Base-by-base conservation (phyloP, 1,140 invertebrate genomes). In the Bombus confusus region DNA sequence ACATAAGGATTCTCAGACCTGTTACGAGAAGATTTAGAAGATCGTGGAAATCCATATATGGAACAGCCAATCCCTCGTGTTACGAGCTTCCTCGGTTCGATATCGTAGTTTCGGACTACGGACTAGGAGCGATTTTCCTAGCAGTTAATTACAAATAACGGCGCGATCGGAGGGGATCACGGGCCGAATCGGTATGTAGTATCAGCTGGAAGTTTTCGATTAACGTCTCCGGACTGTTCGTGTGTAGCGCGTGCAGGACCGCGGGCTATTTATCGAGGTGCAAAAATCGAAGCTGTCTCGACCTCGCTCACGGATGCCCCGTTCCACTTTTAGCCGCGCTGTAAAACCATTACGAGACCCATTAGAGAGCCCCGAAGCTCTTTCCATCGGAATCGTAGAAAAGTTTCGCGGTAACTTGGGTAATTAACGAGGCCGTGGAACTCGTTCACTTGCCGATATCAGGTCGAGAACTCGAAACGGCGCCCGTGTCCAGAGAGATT, bases 391-490 rank as follows among this genome's bases (percentile, higher is more conserved):
- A 85, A 90, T 92, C 90, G 86, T 87, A 88, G 88, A 90, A 90
- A 91, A 90, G 86, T 91, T 91, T 90, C 86, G 88, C 87, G 83
- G 90, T 88, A 90, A 90, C 83, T 79, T 86, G 85, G 87, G 86
- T 92, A 92, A 92, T 92, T 91, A 92, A 92, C 82, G 88, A 90
- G 87, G 80, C 77, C 83, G 86, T 88, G 83, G 84, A 91, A 90
- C 87, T 91, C 88, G 90, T 90, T 86, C 87, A 81, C 88, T 83
- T 87, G 68, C 78, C 88, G 88, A 91, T 91, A 91, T 91, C 88
- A 90, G 85, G 83, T 74, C 62, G 81, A 80, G 88, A 77, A 78
- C 81, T 68, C 81, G 62, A 41, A 78, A 87, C 88, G 80, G 66
- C 76, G 76, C 52, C 84, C 69, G 69, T 62, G 80, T 62, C 75